Base-by-base conservation (phyloP, 2,888 invertebrate species). In the Carcina quercana region DNA sequence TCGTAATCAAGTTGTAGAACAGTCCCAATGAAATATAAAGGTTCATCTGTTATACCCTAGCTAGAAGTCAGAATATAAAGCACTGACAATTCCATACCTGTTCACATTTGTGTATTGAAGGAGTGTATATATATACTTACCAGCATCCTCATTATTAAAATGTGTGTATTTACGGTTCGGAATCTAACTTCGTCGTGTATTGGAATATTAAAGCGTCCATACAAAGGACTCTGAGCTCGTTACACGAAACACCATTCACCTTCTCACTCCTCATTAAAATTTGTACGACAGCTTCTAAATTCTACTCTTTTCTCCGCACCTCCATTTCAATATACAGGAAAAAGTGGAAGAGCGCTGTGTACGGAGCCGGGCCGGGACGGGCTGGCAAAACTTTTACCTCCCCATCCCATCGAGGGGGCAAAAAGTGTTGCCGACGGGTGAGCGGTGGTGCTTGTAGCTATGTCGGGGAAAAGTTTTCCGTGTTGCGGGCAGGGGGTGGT, bases 321-420 rank as follows among this genome's bases (percentile, higher is more conserved):
- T 83, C 78, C 79, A 78, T 82, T 83, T 82, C 82, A 82, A 82
- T 82, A 76, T 79, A 82, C 80, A 80, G 82, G 82, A 82, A 82
- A 83, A 83, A 83, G 75, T 82, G 73, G 78, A 80, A 78, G 79
- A 80, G 82, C 79, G 69, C 76, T 78, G 80, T 80, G 75, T 76
- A 78, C 76, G 69, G 72, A 76, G 20, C n/a, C n/a, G 79, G 65
- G 70, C 72, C 60, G 71, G 72, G 73, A 64, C 59, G 69, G 79
- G 78, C 63, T 72, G 70, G 79, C 69, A 74, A 83, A 83, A 80
- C 61, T 82, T 84, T 83, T 78, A 61, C 75, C 74, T 44, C 72
- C 79, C 68, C 64, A 59, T 59, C 70, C 68, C 69, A 61, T 47
- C 41, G 51, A 59, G 80, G 79, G 63, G 80, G 80, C 79, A 80